A percentile compares a stretch with the other conserved stretches of the same genome.
Evolutionary conservation across 2,113 vertebrate genomes (phyloP).

Genomic region (Catharus fuscescens): DNA sequence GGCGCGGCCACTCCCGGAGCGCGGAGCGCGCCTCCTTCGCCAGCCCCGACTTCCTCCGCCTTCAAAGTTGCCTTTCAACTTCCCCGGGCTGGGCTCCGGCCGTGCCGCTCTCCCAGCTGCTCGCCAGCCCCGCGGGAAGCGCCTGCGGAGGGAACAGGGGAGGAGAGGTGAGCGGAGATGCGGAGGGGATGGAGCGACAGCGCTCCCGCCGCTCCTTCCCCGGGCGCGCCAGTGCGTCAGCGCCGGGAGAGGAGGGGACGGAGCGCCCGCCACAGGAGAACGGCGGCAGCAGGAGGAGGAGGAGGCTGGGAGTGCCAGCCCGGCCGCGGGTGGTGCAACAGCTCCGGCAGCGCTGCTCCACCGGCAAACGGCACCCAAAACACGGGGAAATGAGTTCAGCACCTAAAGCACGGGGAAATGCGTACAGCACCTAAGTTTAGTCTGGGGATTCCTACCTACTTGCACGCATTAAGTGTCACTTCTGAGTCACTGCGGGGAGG

Average conservation of each 20-base stretch:
- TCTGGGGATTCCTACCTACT: background rate
- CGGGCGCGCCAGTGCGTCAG: background rate
- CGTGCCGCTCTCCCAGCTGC: rapidly evolving
- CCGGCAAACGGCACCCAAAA: background rate
- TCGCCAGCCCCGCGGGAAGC: background rate
- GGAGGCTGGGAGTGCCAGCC: background rate
- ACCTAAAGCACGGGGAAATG: too few relatives aligned
- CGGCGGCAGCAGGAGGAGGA: background rate
- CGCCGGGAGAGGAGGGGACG: background rate
- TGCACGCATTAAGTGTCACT: rapidly evolving
- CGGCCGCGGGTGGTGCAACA: background rate
- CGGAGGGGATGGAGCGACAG: rapidly evolving
- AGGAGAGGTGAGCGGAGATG: background rate
- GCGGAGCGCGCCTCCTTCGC: background rate
- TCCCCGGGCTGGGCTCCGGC: background rate
- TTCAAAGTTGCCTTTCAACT: background rate
- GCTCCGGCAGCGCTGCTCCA: background rate
- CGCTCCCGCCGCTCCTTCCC: background rate
- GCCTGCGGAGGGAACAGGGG: background rate
- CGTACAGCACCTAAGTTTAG: rapidly evolving
- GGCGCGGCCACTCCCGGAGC: background rate
- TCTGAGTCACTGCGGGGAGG: background rate
- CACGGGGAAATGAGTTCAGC: too few relatives aligned
- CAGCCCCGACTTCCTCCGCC: background rate
- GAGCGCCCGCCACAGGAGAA: background rate